Base-by-base conservation (phyloP, 2,797 vertebrate species). In the Emydoidea blandingii region DNA sequence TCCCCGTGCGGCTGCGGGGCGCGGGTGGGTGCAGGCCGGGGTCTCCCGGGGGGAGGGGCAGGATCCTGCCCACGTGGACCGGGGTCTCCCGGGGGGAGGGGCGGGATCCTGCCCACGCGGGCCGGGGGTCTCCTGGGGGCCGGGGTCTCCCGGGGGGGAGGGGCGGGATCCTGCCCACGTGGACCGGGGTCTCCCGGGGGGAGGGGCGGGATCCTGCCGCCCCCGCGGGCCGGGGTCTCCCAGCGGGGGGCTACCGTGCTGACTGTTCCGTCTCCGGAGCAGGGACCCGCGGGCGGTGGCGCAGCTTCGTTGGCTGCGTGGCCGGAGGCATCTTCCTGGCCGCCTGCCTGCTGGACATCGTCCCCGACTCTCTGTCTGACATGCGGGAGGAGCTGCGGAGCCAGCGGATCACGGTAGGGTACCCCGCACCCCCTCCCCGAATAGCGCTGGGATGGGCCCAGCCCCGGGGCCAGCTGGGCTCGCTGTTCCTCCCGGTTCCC, bases 321-420 rank as follows among this genome's bases (percentile, higher is more conserved):
- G 99, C 99, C 0, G 99, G 99, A 0, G 99, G 99, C 0, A 99
- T 99, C 81, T 99, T 99, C 94, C 97, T 99, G 91, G 98, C 98
- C 19, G 98, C 99, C 68, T 99, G 99, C 98, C 95, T 99, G 31
- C 97, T 99, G 59, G 99, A 99, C 98, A 98, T 99, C 88, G 98
- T 99, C 91, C 99, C 99, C 34, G 98, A 99, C 96, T 99, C 99
- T 89, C 96, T 99, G 92, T 97, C 97, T 1, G 98, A 99, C 97
- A 98, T 99, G 86, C 97, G 81, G 6, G 31, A 82, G 0, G 98
- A 97, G 90, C 97, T 99, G 91, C 78, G 93, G 3, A 94, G 81
- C 41, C 97, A 84, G 44, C 49, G 50, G 29, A 52, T 98, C 81
- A 93, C 97, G 96, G 99, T 99, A 96, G 74, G 80, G n/a, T 4